Evolutionary conservation across 2,888 invertebrate genomes (phyloP).

Genomic region (Aethes cnicana): DNA sequence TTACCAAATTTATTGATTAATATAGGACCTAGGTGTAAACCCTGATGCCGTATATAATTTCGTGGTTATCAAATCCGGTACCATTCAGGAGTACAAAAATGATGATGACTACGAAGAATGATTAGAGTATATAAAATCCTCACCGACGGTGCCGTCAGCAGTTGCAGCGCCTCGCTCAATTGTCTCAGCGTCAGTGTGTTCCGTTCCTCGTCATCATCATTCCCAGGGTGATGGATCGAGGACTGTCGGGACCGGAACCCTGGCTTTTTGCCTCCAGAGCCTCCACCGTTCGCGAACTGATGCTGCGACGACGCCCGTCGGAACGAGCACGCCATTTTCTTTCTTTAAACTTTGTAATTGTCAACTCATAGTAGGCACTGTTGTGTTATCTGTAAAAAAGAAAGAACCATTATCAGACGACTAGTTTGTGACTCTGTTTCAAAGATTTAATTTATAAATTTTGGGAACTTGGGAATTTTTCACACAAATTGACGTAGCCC

Average conservation of each 20-base stretch:
- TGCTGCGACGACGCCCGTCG: constrained; percentile 80
- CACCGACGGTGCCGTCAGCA: constrained; percentile 92
- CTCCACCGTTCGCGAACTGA: constrained; percentile 76
- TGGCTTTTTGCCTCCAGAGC: constrained; percentile 62
- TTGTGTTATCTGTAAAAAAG: constrained; percentile 13
- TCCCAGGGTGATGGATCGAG: constrained; percentile 84
- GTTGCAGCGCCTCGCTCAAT: constrained; percentile 89
- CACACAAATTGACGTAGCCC: too few relatives aligned
- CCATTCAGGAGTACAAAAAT: too few relatives aligned
- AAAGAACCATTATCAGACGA: too few relatives aligned
- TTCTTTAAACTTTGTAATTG: constrained; percentile 19
- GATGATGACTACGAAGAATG: neutral
- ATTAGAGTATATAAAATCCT: constrained; percentile 51
- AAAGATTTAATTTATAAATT: too few relatives aligned
- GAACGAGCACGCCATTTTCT: constrained; percentile 81
- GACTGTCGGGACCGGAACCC: constrained; percentile 84
- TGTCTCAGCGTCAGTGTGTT: constrained; percentile 89
- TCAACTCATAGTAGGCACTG: constrained; percentile 29
- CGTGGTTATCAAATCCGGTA: too few relatives aligned
- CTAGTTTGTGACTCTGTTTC: too few relatives aligned
- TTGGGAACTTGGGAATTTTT: too few relatives aligned
- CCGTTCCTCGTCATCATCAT: constrained; percentile 84
- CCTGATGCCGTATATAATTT: too few relatives aligned
- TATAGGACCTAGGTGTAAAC: too few relatives aligned
- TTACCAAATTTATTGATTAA: too few relatives aligned